Percentiles rank a stretch among this genome's conserved stretches.
These are phyloP conservation scores for Aporophyla nigra DNA, from an alignment of 2,888 invertebrate species.

Conservation along the genomic window DNA sequence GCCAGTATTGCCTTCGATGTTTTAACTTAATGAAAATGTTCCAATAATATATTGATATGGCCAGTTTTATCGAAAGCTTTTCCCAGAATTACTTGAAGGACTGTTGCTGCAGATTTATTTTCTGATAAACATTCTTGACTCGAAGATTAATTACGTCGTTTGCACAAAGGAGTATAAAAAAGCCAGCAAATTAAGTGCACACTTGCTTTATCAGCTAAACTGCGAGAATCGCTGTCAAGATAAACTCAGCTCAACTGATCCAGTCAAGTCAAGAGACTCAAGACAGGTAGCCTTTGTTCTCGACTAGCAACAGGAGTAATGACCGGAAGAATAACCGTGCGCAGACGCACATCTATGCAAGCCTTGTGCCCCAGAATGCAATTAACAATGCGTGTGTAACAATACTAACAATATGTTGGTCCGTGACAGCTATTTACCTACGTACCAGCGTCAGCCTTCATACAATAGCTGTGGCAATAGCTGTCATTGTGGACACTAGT, in stretches of 20 bases:
- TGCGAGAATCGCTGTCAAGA: conserved; percentile 31
- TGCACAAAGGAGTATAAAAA: conserved; percentile 16
- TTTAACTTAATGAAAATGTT: conserved; percentile 43
- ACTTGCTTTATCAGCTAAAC: conserved; percentile 19
- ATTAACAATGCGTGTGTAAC: conserved; percentile 73
- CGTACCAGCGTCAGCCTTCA: conserved; percentile 57
- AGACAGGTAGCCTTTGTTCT: conserved; percentile 54
- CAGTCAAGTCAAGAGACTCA: background rate
- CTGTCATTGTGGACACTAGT: conserved; percentile 61
- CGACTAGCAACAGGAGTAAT: conserved; percentile 54
- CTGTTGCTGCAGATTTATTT: background rate
- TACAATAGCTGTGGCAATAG: conserved; percentile 60
- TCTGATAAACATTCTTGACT: conserved; percentile 29
- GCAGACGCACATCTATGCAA: conserved; percentile 45
- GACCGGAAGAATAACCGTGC: conserved; percentile 57
- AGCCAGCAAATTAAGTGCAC: conserved; percentile 10
- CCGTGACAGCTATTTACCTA: conserved; percentile 68
- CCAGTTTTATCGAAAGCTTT: conserved; percentile 28
- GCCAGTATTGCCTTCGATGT: conserved; percentile 51
- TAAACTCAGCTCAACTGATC: conserved; percentile 50
- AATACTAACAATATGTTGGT: conserved; percentile 74
- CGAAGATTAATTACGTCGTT: background rate
- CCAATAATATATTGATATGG: conserved; percentile 26
- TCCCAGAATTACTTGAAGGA: conserved; percentile 15
- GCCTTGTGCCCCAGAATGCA: conserved; percentile 67